Evolutionary conservation across 2,113 vertebrate genomes (phyloP).

Genomic region (Equus przewalskii): DNA sequence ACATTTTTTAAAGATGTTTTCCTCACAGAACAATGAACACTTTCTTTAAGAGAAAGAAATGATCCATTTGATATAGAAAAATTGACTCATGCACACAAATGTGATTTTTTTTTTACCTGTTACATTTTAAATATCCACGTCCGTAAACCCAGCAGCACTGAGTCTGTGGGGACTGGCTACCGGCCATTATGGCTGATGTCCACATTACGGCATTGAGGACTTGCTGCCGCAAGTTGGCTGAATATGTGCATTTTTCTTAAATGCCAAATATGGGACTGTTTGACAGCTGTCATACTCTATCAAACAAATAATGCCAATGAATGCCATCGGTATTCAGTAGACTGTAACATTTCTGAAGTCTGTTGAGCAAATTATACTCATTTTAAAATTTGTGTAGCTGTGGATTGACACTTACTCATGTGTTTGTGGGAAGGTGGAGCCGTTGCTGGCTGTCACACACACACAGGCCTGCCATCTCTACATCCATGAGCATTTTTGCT

Average conservation of each 20-base stretch:
- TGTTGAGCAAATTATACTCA: slow-evolving; percentile 61
- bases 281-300: slow-evolving; percentile 5
- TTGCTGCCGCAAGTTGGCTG: neutral
- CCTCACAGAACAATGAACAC: neutral
- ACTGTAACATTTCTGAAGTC: neutral
- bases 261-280: slow-evolving; percentile 23
- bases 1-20: neutral
- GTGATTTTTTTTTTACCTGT: neutral
- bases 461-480: neutral
- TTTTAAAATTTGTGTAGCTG: slow-evolving; percentile 58
- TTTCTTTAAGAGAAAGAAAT: slow-evolving; percentile 29
- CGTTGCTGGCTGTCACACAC: neutral
- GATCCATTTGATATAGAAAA: slow-evolving; percentile 46
- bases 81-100: neutral
- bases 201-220: neutral
- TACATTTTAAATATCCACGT: neutral
- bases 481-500: neutral
- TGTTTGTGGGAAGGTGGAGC: slow-evolving; percentile 36
- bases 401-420: slow-evolving; percentile 21
- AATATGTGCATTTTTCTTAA: slow-evolving; percentile 55
- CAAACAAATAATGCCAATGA: slow-evolving; percentile 49
- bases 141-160: neutral
- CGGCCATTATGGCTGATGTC: neutral
- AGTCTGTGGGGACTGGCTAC: neutral
- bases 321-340: neutral